Base-by-base conservation (phyloP, 2,113 vertebrate species). In the Prochilodus magdalenae region DNA sequence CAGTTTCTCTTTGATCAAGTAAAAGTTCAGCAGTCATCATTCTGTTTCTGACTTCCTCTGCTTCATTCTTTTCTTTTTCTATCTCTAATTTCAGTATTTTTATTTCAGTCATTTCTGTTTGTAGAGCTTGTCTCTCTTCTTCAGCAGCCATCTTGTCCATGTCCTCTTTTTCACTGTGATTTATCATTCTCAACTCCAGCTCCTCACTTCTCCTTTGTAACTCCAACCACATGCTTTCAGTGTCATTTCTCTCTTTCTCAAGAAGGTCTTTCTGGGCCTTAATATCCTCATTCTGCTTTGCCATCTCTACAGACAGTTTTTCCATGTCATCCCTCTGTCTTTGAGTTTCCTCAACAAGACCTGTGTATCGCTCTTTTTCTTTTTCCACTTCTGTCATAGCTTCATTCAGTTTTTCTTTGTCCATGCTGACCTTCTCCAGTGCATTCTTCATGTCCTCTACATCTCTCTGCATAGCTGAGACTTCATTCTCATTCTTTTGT, bases 391-490 rank as follows among this genome's bases (percentile, higher is more conserved):
- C n/a, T 4, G 47, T 1, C 20, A 66, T 47, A 15, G 12, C 73
- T 47, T 55, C 53, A 0, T 83, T 26, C 7, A 79, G 2, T 15
- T 62, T 65, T 73, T 73, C 13, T 18, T 20, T 33, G 40, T 83
- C 59, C 24, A 18, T 78, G 30, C 2, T 73, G 27, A 62, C 47
- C 71, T 79, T 78, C 51, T 80, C 77, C 15, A 29, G 63, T 26
- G 26, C 22, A 13, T 14, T 57, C 2, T 73, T 84, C n/a, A 77
- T 12, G 13, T 76, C 29, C 13, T 78, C n/a, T 30, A 55, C n/a
- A 47, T 78, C 76, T 2, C 33, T 78, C 76, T 78, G 63, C n/a
- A n/a, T n/a, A n/a, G n/a, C n/a, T n/a, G n/a, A n/a, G n/a, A n/a
- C n/a, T n/a, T n/a, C n/a, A n/a, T n/a, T n/a, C n/a, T n/a, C n/a